Percentiles rank a stretch among this genome's conserved stretches.
These are phyloP conservation scores for Oreotrochilus melanogaster DNA, from an alignment of 2,113 vertebrate species.

Conservation along the genomic window DNA sequence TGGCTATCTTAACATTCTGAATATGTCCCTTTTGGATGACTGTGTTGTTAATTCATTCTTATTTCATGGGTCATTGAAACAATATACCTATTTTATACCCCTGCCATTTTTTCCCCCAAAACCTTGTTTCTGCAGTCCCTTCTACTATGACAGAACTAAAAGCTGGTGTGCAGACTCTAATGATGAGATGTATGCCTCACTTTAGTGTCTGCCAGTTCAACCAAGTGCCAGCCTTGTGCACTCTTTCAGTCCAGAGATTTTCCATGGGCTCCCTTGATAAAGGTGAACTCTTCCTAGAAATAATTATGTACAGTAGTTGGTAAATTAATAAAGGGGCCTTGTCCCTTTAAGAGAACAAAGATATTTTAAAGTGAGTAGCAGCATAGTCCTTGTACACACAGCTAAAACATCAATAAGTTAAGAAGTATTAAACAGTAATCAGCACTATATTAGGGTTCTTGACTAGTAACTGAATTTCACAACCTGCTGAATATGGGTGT, in stretches of 20 bases:
- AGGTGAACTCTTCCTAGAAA: background rate
- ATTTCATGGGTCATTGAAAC: background rate
- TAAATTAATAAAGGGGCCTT: background rate
- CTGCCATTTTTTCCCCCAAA: background rate
- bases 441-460: background rate
- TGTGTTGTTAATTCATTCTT: background rate
- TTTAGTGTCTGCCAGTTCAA: background rate
- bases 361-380: background rate
- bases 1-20: background rate
- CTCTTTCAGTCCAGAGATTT: background rate
- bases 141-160: background rate
- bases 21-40: background rate
- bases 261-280: background rate
- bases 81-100: background rate
- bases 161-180: background rate
- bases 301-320: background rate
- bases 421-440: background rate
- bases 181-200: background rate
- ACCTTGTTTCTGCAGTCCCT: background rate
- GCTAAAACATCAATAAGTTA: background rate
- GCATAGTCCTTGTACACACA: background rate
- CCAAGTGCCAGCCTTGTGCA: background rate
- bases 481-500: background rate
- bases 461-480: background rate
- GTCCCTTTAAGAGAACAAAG: background rate